These are phyloP conservation scores for Spea bombifrons DNA, from an alignment of 2,113 vertebrate genomes.

Conservation along the genomic window DNA sequence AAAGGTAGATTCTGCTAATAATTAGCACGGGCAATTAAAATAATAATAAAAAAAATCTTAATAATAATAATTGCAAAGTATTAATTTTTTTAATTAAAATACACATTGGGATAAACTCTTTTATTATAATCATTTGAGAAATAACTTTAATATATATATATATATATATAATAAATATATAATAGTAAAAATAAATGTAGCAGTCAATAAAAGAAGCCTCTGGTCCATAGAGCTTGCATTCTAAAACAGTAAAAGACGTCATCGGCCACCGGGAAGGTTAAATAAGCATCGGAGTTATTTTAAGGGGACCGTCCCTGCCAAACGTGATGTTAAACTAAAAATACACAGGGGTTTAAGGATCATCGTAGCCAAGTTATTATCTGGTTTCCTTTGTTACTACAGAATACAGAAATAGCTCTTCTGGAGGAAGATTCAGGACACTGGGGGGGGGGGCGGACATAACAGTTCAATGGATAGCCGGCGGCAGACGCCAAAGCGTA, in stretches of 20 bases:
- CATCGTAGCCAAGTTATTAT: constrained; percentile 28
- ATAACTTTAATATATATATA: no score
- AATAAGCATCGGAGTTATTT: constrained; percentile 6
- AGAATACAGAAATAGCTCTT: constrained; percentile 15
- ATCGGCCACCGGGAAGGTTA: not conserved
- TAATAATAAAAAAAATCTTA: no score
- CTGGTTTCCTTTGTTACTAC: constrained; percentile 37
- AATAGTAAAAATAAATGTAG: no score
- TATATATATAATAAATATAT: no score
- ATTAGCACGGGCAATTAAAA: no score
- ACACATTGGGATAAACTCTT: no score
- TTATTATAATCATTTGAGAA: no score
- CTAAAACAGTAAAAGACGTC: not conserved
- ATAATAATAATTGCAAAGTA: no score
- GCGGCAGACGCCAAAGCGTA: not conserved
- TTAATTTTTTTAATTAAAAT: no score
- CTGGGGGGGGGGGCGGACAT: not conserved
- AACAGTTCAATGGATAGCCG: not conserved
- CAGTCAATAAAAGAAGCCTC: no score
- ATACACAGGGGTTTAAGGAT: constrained; percentile 28
- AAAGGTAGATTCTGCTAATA: no score
- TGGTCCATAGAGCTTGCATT: no score
- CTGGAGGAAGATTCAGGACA: constrained; percentile 16
- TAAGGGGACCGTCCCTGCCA: constrained; percentile 1
- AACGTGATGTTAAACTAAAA: constrained; percentile 17